Base-by-base conservation (phyloP, 2,888 invertebrate genomes). In the Callinectes sapidus region DNA sequence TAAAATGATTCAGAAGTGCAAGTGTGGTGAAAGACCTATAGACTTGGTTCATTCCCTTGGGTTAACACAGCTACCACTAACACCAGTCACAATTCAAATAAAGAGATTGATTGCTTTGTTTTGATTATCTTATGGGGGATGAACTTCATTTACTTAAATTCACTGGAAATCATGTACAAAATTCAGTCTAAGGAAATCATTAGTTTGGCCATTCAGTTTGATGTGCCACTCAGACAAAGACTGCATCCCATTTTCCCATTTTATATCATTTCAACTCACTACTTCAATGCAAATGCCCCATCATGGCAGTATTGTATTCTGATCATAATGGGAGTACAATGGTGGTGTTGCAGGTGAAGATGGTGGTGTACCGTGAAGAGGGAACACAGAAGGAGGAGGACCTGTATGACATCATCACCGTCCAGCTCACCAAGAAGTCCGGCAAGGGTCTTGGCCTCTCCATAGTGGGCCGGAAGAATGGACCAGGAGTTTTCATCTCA, bases 391-490 rank as follows among this genome's bases (percentile, higher is more conserved):
- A 97, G 0, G 97, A 97, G 90, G 97, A 97, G 88, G 97, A 97
- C 85, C 97, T 97, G 95, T 97, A 96, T 95, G 97, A 97, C 54
- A 96, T 96, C 35, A 96, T 98, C 92, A 98, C 98, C 93, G 97
- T 98, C 2, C 99, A 99, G 95, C 96, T 99, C 92, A 96, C 97
- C 87, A 98, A 98, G 95, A 99, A 99, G 96, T 96, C 98, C 0
- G 98, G 98, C 87, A 98, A 98, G 95, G 97, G 98, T 87, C 96
- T 98, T 42, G 99, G 99, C 0, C 96, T 99, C 95, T 98, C 98
- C 94, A 97, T 99, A 95, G 97, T 98, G 14, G 98, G 97, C 55
- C 96, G 97, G 95, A 98, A 97, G 95, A 97, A 96, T 96, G 97
- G 97, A 95, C 96, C 97, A 95, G 98, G 98, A 91, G 98, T 99